These are phyloP conservation scores for Blennius ocellaris DNA, from an alignment of 2,113 vertebrate genomes.

Conservation along the genomic window DNA sequence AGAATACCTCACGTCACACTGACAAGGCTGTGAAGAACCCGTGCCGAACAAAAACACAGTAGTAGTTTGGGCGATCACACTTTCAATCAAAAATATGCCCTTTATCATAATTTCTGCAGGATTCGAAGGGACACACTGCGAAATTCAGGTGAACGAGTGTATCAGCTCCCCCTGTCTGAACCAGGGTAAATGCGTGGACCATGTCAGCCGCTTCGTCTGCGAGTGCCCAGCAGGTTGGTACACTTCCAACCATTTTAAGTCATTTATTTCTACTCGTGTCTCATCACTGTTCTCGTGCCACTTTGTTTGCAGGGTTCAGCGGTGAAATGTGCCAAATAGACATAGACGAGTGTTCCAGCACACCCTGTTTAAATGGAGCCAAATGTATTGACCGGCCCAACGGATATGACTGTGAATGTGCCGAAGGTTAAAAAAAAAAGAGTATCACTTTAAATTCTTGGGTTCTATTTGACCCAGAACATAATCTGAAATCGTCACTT, in stretches of 20 bases:
- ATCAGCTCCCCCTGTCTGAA: constrained; percentile 90
- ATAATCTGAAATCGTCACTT: not conserved
- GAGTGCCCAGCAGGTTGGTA: constrained; percentile 88
- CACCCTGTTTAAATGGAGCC: constrained; percentile 93
- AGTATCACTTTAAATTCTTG: not conserved
- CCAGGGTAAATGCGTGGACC: constrained; percentile 87
- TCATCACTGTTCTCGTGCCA: not conserved
- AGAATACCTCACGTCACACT: too few species aligned
- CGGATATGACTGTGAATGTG: constrained; percentile 94
- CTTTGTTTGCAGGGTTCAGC: constrained; percentile 87
- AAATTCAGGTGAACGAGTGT: constrained; percentile 88
- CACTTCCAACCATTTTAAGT: not conserved
- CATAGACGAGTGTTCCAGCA: constrained; percentile 96
- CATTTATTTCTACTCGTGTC: not conserved
- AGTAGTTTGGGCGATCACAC: too few species aligned
- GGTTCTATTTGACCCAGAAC: not conserved
- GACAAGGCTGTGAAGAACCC: too few species aligned
- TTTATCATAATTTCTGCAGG: constrained; percentile 74
- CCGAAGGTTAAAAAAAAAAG: constrained; percentile 90
- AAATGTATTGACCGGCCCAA: constrained; percentile 95
- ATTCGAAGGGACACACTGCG: constrained; percentile 88
- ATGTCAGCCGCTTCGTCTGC: constrained; percentile 88
- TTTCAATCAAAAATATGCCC: not conserved
- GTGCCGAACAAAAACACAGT: too few species aligned
- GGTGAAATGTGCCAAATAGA: constrained; percentile 94